Evolutionary conservation across 1,140 invertebrate genomes (phyloP).

Genomic region (Aphelenchoides besseyi): DNA sequence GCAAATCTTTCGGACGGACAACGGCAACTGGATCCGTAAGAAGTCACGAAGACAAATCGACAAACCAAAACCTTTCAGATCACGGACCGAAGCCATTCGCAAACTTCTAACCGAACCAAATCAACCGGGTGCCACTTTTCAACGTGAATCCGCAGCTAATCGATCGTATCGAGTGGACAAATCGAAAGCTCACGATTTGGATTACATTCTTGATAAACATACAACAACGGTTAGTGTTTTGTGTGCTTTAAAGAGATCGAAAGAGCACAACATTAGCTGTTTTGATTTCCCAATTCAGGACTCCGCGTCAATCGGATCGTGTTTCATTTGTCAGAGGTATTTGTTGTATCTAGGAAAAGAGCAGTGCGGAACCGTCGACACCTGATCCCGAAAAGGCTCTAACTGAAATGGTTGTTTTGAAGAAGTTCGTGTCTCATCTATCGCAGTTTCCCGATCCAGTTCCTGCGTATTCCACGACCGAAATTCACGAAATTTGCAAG

Average conservation of each 20-base stretch:
- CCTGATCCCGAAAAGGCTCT: slow-evolving; percentile 40
- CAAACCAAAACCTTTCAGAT: too few species aligned
- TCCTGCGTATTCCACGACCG: slow-evolving; percentile 46
- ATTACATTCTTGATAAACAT: slow-evolving; percentile 29
- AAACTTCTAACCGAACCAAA: slow-evolving; percentile 33
- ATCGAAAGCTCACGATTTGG: slow-evolving; percentile 25
- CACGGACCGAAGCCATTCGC: slow-evolving; percentile 41
- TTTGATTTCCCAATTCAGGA: too few species aligned
- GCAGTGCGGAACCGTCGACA: slow-evolving; percentile 20
- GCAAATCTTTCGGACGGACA: neutral
- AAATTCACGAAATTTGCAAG: slow-evolving; percentile 45
- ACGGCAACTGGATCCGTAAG: neutral
- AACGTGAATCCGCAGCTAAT: slow-evolving; percentile 17
- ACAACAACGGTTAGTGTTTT: slow-evolving; percentile 9
- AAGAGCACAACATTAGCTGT: too few species aligned
- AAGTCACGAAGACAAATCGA: too few species aligned
- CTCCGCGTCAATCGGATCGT: too few species aligned
- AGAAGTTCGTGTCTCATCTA: slow-evolving; percentile 29
- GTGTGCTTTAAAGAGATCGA: too few species aligned
- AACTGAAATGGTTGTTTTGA: slow-evolving; percentile 45
- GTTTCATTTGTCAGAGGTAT: too few species aligned
- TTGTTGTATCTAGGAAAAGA: slow-evolving; percentile 1
- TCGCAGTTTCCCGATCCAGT: slow-evolving; percentile 40
- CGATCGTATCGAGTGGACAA: slow-evolving; percentile 21
- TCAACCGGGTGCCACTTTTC: neutral